phyloP scores from a whole-genome alignment of 2,888 invertebrate genomes.

The Drosophila barbarae region DNA sequence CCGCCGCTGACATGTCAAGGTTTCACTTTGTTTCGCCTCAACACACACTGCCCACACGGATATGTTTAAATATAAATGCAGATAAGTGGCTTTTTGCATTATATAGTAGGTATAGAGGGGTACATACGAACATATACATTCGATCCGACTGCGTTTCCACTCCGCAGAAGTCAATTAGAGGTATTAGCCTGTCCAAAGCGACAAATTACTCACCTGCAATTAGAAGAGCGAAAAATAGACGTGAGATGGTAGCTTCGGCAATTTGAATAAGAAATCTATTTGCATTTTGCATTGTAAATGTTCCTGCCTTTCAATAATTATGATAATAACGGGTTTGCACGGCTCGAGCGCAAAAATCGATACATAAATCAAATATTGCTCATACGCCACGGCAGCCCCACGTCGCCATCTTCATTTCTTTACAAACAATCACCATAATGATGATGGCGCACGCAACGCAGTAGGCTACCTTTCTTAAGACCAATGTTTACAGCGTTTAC shows the following conservation, averaged over 20 bases:
- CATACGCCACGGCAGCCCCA: slow-evolving; percentile 46
- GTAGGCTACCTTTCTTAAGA: slow-evolving; percentile 5
- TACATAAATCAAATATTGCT: slow-evolving; percentile 47
- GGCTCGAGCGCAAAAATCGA: slow-evolving; percentile 30
- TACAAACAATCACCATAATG: slow-evolving; percentile 34
- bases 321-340: slow-evolving; percentile 40
- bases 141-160: slow-evolving; percentile 25
- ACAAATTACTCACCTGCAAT: slow-evolving; percentile 72
- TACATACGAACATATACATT: slow-evolving; percentile 4
- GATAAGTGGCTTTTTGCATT: slow-evolving; percentile 39
- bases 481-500: slow-evolving; percentile 9
- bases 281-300: slow-evolving; percentile 33
- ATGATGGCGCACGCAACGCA: slow-evolving; percentile 36
- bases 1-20: slow-evolving; percentile 50
- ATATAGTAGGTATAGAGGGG: background rate
- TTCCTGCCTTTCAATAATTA: slow-evolving; percentile 28
- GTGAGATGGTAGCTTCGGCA: slow-evolving; percentile 31
- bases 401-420: slow-evolving; percentile 16
- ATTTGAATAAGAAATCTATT: slow-evolving; percentile 43
- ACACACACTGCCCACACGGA: slow-evolving; percentile 58
- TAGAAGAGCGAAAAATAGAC: slow-evolving; percentile 31
- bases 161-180: slow-evolving; percentile 51
- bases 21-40: slow-evolving; percentile 25
- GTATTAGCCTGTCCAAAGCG: slow-evolving; percentile 41
- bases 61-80: slow-evolving; percentile 43